Base-by-base conservation (phyloP, 2,888 invertebrate species). In the Sesamia inferens region DNA sequence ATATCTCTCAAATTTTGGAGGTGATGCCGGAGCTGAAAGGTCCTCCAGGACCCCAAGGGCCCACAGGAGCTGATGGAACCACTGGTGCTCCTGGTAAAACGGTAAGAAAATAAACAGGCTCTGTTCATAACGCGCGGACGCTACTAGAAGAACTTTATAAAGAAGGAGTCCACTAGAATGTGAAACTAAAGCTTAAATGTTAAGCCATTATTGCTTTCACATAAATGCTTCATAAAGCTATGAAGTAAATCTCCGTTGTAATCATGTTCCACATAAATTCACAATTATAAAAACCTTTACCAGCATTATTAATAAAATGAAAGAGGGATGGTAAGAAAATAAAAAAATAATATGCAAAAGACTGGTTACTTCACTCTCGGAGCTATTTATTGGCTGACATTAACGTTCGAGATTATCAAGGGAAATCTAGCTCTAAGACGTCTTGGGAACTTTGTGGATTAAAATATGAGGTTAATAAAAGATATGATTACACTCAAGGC, bases 1-100 rank as follows among this genome's bases (percentile, higher is more conserved):
- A 96, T 71, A 90, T 97, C 62, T 94, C 98, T 39, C 96, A 96
- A 83, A 96, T 97, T 10, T 91, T 97, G 83, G 96, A 97, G 76
- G 96, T 97, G 87, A 97, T 97, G 77, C 97, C 97, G 62, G 96
- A 97, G 89, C 92, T 98, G 76, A 97, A 97, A 71, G 98, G 98
- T 42, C 97, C 97, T 2, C 97, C 97, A 57, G 96, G 96, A 0
- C 93, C 94, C 0, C 94, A 93, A 71, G 98, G 98, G 0, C 92
- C 97, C 6, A 97, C 97, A 5, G 98, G 98, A 55, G 97, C 97
- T 80, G 98, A 98, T 90, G 98, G 98, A 47, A 98, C 97, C 86
- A 97, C 97, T 47, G 98, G 98, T 47, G 97, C 97, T 76, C 98
- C 98, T 79, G 98, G 98, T 81, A 97, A 97, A 89, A 98, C 98